Evolutionary conservation across 2,113 vertebrate species (phyloP).

Genomic region (Echinops telfairi): DNA sequence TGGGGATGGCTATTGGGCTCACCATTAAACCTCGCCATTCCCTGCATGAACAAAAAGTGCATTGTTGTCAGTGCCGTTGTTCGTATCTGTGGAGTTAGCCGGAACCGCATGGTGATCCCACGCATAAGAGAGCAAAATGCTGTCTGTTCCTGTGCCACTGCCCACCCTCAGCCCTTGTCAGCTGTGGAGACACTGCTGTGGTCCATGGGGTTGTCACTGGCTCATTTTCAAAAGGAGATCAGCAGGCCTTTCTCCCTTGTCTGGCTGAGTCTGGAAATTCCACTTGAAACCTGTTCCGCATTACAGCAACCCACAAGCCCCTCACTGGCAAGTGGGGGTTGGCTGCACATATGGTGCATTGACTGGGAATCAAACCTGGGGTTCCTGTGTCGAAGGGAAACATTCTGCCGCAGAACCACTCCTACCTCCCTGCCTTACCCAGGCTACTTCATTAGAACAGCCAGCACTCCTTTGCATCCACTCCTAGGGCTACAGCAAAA

Average conservation of each 20-base stretch:
- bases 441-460: neutral
- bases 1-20: conserved; percentile 8
- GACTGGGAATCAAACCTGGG: neutral
- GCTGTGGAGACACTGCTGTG: neutral
- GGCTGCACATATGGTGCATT: neutral
- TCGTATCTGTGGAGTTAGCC: neutral
- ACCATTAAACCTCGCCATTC: conserved; percentile 5
- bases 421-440: neutral
- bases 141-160: neutral
- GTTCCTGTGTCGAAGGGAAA: neutral
- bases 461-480: conserved; percentile 22
- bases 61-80: neutral
- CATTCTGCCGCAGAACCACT: neutral
- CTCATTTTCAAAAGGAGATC: neutral
- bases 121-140: neutral
- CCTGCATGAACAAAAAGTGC: conserved; percentile 11
- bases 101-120: neutral
- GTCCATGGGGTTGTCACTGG: neutral
- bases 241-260: neutral
- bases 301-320: neutral
- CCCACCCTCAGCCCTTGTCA: neutral
- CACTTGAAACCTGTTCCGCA: neutral
- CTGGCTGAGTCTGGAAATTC: neutral
- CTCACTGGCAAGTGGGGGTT: neutral
- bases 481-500: neutral